These are phyloP conservation scores for Orius insidiosus DNA, from an alignment of 1,140 invertebrate species.

Conservation along the genomic window DNA sequence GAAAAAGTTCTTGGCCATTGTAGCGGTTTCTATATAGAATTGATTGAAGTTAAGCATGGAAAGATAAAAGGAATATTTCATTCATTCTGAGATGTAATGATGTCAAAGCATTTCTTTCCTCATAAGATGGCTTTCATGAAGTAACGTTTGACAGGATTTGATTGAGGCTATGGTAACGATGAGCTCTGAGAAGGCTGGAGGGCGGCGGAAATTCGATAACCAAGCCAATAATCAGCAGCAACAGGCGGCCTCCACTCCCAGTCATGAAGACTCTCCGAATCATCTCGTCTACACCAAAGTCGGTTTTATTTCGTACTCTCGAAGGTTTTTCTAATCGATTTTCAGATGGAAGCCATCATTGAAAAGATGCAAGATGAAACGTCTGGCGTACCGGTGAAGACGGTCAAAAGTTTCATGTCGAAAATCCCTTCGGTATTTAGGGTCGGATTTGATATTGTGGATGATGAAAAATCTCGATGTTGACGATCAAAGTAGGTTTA, in stretches of 20 bases:
- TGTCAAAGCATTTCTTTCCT: no score
- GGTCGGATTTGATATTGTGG: constrained; percentile 83
- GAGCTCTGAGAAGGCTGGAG: constrained; percentile 32
- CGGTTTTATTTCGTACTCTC: constrained; percentile 11
- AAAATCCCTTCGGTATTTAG: constrained; percentile 92
- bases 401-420: constrained; percentile 97
- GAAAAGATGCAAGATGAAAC: constrained; percentile 93
- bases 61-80: no score
- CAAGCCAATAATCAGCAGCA: constrained; percentile 18
- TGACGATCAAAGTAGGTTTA: constrained; percentile 58
- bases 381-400: constrained; percentile 84
- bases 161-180: constrained; percentile 29
- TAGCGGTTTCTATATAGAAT: no score
- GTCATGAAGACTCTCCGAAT: constrained; percentile 35
- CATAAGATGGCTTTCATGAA: no score
- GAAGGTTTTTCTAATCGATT: not conserved
- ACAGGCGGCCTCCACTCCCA: constrained; percentile 18
- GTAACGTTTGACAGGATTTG: no score
- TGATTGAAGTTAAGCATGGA: no score
- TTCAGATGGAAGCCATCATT: constrained; percentile 88
- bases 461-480: constrained; percentile 82
- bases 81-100: no score
- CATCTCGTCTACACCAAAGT: constrained; percentile 44
- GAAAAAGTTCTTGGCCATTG: no score
- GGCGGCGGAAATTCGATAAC: constrained; percentile 20